These are phyloP conservation scores for Glossophaga mutica DNA, from an alignment of 2,797 vertebrate genomes.

Conservation along the genomic window DNA sequence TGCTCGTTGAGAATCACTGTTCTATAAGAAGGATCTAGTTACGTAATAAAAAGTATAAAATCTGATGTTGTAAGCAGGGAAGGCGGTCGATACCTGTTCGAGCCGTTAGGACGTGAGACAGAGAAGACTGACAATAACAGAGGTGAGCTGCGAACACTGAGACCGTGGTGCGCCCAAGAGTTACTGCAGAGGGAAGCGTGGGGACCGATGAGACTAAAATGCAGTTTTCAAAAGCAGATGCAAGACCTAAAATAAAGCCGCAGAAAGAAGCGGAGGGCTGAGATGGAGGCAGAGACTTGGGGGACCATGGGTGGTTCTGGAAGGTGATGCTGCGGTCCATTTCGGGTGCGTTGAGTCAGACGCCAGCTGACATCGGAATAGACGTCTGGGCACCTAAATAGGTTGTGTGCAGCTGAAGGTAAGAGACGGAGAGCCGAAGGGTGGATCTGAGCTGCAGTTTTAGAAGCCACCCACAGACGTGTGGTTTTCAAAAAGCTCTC, in stretches of 20 bases:
- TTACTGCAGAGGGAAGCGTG: neutral
- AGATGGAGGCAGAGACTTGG: neutral
- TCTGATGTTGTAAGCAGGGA: neutral
- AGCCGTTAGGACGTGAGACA: neutral
- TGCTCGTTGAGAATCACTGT: neutral
- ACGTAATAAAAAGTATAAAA: neutral
- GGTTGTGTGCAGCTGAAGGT: neutral
- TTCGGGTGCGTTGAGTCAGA: neutral
- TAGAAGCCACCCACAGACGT: neutral
- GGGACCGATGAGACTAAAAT: neutral
- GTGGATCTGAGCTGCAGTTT: neutral
- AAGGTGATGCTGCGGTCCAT: neutral
- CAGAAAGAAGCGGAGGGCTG: neutral
- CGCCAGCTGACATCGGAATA: neutral
- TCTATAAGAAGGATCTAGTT: neutral
- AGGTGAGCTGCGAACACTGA: fast-evolving
- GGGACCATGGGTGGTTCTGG: neutral
- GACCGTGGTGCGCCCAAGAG: neutral
- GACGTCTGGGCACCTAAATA: neutral
- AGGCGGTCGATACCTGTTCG: neutral
- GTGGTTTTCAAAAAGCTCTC: neutral
- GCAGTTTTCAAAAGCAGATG: neutral
- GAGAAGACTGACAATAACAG: fast-evolving
- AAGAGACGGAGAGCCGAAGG: neutral
- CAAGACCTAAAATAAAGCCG: slow-evolving; percentile 8